Evolutionary conservation across 2,113 vertebrate species (phyloP), one percentile per base, ranked within the genome.

Genomic region (Hippocampus barbouri): DNA sequence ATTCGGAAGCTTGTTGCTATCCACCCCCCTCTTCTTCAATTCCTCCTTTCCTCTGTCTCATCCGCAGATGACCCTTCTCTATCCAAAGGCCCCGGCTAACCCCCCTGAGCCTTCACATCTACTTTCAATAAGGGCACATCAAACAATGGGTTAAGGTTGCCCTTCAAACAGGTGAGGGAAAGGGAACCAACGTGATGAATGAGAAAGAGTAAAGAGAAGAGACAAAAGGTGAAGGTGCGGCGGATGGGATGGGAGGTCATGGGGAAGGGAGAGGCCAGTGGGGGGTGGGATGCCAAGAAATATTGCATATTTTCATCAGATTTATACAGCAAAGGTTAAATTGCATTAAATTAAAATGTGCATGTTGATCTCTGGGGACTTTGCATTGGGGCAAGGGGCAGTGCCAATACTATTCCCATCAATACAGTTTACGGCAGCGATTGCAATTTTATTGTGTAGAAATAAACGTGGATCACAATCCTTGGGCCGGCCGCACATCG

Each of bases 101-200:
- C 66, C 38, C 16, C 45, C 23, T 68, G 71, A 20, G 64, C 40
- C 49, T 34, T 61, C 66, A 47, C 45, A n/a, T 62, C 65, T 60
- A 45, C 66, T 25, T 68, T 69, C 71, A 78, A 80, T 84, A 87
- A 82, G 83, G 78, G 76, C 86, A 80, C 77, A 83, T 84, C 78
- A 87, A 78, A 85, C 83, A 85, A 74, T 80, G 74, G 80, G 60
- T 76, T 82, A 25, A 72, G 71, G 56, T 75, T 56, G 76, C 69
- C 72, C 71, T 21, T 57, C 47, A 70, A 82, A 76, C 27, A 69
- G 66, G 81, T 21, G 78, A 73, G 54, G 66, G 66, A 66, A 70
- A 60, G 56, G 71, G 68, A 75, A 77, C 70, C 69, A 63, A 51
- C 68, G 2, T 16, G 76, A n/a, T 34, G 47, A 69, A 53, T 69